phyloP scores from a whole-genome alignment of 2,797 vertebrate genomes.

The Acropternis orthonyx region DNA sequence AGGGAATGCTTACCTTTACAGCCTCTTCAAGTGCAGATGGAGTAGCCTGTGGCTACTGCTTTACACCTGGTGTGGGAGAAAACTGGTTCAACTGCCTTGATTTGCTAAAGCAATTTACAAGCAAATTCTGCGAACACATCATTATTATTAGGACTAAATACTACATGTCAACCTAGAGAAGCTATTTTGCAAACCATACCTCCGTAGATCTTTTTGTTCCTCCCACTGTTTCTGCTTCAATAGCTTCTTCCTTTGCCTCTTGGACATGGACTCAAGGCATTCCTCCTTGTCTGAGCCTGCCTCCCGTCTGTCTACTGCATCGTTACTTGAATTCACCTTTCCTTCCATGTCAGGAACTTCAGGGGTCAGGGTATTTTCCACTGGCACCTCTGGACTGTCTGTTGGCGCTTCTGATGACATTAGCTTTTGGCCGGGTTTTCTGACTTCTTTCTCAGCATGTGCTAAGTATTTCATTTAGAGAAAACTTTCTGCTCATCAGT shows the following conservation, averaged over 20 bases:
- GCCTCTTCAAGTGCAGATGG: not conserved
- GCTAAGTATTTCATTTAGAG: not conserved
- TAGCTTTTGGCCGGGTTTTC: not conserved
- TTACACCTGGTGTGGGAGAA: not conserved
- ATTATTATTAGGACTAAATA: not conserved
- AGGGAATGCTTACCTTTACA: not conserved
- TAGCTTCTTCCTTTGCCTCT: slow-evolving; percentile 90
- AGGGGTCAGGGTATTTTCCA: not conserved
- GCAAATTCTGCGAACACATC: not conserved
- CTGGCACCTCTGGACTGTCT: not conserved
- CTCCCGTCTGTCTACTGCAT: not conserved
- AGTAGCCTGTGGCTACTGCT: not conserved
- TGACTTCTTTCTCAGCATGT: not conserved
- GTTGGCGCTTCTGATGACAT: slow-evolving; percentile 53
- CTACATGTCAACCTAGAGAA: not conserved
- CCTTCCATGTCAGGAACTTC: slow-evolving; percentile 1
- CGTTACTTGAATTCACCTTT: not conserved
- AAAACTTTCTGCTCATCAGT: not conserved
- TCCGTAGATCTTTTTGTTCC: slow-evolving; percentile 88
- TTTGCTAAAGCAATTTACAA: not conserved
- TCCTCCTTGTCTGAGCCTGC: not conserved
- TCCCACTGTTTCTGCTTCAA: slow-evolving; percentile 94
- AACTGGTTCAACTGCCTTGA: not conserved
- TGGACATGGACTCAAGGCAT: slow-evolving; percentile 78
- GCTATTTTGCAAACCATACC: slow-evolving; percentile 75